Base-by-base conservation (phyloP, 2,797 vertebrate genomes). In the Artibeus lituratus region DNA sequence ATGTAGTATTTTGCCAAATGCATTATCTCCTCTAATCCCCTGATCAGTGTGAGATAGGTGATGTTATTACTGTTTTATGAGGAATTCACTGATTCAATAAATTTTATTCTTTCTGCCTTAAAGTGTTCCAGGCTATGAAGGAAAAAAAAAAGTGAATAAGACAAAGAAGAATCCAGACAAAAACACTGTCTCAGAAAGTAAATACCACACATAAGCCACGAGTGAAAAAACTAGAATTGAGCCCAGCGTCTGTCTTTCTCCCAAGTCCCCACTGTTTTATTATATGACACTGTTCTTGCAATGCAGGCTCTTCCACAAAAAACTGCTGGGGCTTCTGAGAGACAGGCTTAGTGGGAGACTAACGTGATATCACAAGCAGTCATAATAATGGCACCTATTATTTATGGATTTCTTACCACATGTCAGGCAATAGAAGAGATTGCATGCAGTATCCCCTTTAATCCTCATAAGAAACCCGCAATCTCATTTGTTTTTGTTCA, bases 81-180 rank as follows among this genome's bases (percentile, higher is more conserved):
- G 57, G 73, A 87, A 87, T 82, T 85, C 24, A 72, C 49, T 86
- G n/a, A 32, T 67, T 90, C 47, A 49, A 32, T 90, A 93, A 80
- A 57, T 86, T 53, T 67, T 93, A 87, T 76, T 57, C 26, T 67
- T 87, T 87, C 69, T 37, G 35, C 42, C 59, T 87, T 90, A 65
- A 32, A 49, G 39, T 81, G 21, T 74, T 67, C 35, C 47, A 76
- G 76, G 24, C 73, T 73, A 18, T 78, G 51, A n/a, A 35, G 67
- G 2, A 3, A 12, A 51, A 62, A 29, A 32, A 53, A 24, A 35
- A 32, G 22, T 94, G 51, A 93, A 69, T 44, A 44, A 81, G 55
- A 80, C 73, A 49, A 69, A 91, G 6, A 59, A 76, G 93, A 90
- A 72, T 14, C 51, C 35, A 77, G 44, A 82, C 19, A 62, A 96